Evolutionary conservation across 2,888 invertebrate species (phyloP), one percentile per base, ranked within the genome.

Genomic region (Scaptomyza parva): DNA sequence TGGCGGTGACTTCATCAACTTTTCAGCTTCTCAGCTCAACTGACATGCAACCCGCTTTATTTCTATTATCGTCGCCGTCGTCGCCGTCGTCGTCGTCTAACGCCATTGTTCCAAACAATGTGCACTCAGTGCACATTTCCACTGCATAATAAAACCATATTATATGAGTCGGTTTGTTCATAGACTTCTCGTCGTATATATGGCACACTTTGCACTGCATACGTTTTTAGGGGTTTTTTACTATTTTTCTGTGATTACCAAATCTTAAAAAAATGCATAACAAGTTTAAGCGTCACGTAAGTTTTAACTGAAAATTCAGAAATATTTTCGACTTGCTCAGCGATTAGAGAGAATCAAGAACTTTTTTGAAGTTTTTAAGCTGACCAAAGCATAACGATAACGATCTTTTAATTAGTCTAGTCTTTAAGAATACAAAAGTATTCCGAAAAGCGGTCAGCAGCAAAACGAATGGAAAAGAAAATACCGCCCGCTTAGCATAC

Each of bases 41-140:
- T 86, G 80, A 83, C 82, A 86, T 83, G 82, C 88, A 82, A 82
- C 62, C 63, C 86, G 64, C 81, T 72, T 86, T 72, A 79, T 82
- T 88, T 88, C 66, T 82, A 86, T 88, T 82, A 82, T 85, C 83
- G n/a, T n/a, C n/a, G n/a, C n/a, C n/a, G n/a, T n/a, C n/a, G n/a
- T n/a, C n/a, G n/a, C n/a, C n/a, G n/a, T n/a, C n/a, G n/a, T n/a
- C n/a, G n/a, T n/a, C n/a, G 81, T 86, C 79, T 83, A 88, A 76
- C 67, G 84, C 86, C 86, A 82, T 82, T 82, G 82, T 82, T 83
- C 54, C 8, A 50, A 76, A 86, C 85, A 86, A 83, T 86, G 78
- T 70, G 67, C 68, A 68, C 57, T 47, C 47, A 48, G 48, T 54
- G 79, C 65, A 73, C 75, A 65, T 80, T 75, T 87, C 76, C 75